phyloP scores from a whole-genome alignment of 2,888 invertebrate genomes.

The Scelioninae gen. 2 region DNA sequence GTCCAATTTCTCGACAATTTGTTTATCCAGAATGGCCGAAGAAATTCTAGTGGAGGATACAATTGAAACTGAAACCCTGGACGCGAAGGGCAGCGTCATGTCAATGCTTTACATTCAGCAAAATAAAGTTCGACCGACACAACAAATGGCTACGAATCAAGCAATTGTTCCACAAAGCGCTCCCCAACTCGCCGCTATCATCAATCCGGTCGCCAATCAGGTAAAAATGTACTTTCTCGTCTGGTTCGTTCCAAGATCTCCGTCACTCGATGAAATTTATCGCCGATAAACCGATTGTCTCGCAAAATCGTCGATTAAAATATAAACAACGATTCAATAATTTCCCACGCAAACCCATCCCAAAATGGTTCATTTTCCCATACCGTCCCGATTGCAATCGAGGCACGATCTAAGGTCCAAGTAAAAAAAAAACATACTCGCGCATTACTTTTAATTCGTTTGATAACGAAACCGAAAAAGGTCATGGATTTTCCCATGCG shows the following conservation, averaged over 20 bases:
- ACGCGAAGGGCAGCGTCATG: conserved; percentile 68
- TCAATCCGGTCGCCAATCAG: conserved; percentile 70
- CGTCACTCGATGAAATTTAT: background rate
- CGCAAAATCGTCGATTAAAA: no score
- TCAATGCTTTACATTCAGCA: conserved; percentile 72
- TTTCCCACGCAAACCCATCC: no score
- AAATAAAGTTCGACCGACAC: conserved; percentile 68
- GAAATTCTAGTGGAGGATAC: conserved; percentile 39
- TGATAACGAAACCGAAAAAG: background rate
- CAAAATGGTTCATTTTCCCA: no score
- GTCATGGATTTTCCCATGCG: background rate
- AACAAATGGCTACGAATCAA: conserved; percentile 66
- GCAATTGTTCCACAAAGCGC: conserved; percentile 67
- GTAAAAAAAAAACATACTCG: background rate
- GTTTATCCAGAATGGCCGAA: conserved; percentile 10
- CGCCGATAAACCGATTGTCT: background rate
- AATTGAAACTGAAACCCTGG: conserved; percentile 48
- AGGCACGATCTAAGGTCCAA: no score
- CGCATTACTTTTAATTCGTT: background rate
- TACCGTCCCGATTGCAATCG: no score
- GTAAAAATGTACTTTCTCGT: conserved; percentile 61
- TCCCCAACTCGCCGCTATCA: conserved; percentile 70
- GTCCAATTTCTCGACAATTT: no score
- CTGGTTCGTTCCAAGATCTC: conserved; percentile 8
- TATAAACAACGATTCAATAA: no score